Evolutionary conservation across 2,888 invertebrate genomes (phyloP).

Genomic region (Sphaerophoria rueppellii): DNA sequence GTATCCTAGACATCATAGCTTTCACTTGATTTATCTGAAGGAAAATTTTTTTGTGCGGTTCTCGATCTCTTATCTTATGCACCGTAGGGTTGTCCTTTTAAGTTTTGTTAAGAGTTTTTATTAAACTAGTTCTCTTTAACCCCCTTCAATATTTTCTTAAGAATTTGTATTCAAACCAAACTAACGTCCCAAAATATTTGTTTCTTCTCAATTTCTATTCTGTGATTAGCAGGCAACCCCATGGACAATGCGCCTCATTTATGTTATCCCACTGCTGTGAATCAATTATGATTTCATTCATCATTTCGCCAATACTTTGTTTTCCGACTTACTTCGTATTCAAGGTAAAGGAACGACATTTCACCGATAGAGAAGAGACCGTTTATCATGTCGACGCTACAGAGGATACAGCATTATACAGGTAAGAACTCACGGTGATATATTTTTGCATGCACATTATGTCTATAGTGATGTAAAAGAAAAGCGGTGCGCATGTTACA

Average conservation of each 20-base stretch:
- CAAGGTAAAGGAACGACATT: slow-evolving; percentile 82
- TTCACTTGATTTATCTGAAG: no score
- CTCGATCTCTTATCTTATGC: no score
- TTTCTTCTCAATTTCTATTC: slow-evolving; percentile 7
- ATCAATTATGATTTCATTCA: slow-evolving; percentile 89
- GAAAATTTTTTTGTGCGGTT: no score
- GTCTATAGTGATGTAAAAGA: no score
- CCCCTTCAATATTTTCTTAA: no score
- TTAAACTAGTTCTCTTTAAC: no score
- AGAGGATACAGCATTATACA: slow-evolving; percentile 79
- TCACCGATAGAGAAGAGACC: slow-evolving; percentile 77
- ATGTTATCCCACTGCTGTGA: slow-evolving; percentile 89
- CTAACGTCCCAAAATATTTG: background rate
- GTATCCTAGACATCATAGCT: no score
- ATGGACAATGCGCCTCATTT: slow-evolving; percentile 88
- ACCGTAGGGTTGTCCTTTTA: no score
- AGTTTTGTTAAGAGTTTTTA: no score
- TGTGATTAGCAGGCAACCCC: slow-evolving; percentile 87
- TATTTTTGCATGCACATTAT: no score
- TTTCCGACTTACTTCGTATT: slow-evolving; percentile 92
- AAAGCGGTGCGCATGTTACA: background rate
- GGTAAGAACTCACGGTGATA: slow-evolving; percentile 75
- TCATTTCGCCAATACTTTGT: slow-evolving; percentile 90
- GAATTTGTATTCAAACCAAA: background rate
- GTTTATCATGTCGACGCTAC: slow-evolving; percentile 80